Base-by-base conservation (phyloP, 2,888 invertebrate species). In the Lampropteryx suffumata region DNA sequence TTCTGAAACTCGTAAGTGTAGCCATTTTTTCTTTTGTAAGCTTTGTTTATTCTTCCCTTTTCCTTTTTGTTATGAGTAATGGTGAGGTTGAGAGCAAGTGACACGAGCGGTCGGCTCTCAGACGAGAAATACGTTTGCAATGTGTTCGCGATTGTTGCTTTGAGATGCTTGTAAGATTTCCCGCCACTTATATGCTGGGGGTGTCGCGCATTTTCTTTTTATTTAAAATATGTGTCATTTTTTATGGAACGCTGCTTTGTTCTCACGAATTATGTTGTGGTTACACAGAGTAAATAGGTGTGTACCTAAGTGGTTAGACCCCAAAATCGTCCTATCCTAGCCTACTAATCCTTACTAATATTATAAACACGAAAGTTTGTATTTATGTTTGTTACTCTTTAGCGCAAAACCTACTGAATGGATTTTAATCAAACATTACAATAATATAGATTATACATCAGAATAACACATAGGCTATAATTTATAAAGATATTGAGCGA, bases 1-100 rank as follows among this genome's bases (percentile, higher is more conserved):
- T 83, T 82, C 81, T 78, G 80, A 76, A 79, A 77, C 79, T 79
- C 81, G 78, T 82, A 84, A 85, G 84, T 83, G 85, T 81, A 77
- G 69, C 78, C 77, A 84, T 86, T 84, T 84, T 79, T 84, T 81
- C 76, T 67, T 61, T 71, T 77, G 78, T 76, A 79, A 80, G 77
- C 80, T 81, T 76, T 83, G 81, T 82, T 80, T 84, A 82, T 82
- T 82, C 72, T 78, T 77, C 79, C 68, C 70, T 71, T 69, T 61
- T 78, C 73, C 72, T 74, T 81, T 79, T 78, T 69, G 76, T 76
- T 82, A 82, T 85, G 84, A 85, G 79, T 80, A 76, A 85, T 84
- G 79, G 75, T 51, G 72, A 81, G 76, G 59, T 63, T 62, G 70
- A 62, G 67, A 59, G 59, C 63, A 68, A 69, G 70, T 78, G 84